Evolutionary conservation across 2,888 invertebrate genomes (phyloP).

Genomic region (Dicranocentrus wangi): DNA sequence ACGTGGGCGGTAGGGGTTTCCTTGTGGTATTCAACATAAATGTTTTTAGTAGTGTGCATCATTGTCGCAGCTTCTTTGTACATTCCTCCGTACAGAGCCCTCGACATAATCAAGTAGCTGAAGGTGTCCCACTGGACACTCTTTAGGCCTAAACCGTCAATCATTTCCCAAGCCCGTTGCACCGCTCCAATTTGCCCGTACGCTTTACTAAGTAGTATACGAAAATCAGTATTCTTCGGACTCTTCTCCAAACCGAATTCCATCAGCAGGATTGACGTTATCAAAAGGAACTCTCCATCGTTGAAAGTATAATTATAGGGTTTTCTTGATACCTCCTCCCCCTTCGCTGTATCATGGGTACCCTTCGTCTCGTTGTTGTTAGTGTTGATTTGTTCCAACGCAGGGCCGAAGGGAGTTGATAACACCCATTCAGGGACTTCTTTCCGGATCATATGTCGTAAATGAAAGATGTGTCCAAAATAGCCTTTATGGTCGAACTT

Average conservation of each 20-base stretch:
- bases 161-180: conserved; percentile 83
- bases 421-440: neutral
- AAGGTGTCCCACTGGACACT: conserved; percentile 94
- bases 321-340: neutral
- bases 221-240: conserved; percentile 91
- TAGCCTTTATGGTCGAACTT: neutral
- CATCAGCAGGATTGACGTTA: conserved; percentile 74
- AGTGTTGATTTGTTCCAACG: no score
- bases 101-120: conserved; percentile 82
- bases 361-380: no score
- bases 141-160: conserved; percentile 89
- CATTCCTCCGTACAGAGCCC: conserved; percentile 84
- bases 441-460: neutral
- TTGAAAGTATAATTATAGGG: neutral
- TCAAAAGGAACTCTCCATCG: neutral
- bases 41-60: conserved; percentile 85
- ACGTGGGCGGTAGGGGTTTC: no score
- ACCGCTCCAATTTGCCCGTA: conserved; percentile 83
- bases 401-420: neutral
- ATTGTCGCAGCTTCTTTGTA: conserved; percentile 82
- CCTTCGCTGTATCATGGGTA: no score
- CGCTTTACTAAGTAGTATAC: conserved; percentile 86
- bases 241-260: conserved; percentile 85
- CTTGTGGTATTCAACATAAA: conserved; percentile 90
- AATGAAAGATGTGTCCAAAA: neutral